phyloP scores from a whole-genome alignment of 2,888 invertebrate genomes.

The Ectemnius cavifrons region DNA sequence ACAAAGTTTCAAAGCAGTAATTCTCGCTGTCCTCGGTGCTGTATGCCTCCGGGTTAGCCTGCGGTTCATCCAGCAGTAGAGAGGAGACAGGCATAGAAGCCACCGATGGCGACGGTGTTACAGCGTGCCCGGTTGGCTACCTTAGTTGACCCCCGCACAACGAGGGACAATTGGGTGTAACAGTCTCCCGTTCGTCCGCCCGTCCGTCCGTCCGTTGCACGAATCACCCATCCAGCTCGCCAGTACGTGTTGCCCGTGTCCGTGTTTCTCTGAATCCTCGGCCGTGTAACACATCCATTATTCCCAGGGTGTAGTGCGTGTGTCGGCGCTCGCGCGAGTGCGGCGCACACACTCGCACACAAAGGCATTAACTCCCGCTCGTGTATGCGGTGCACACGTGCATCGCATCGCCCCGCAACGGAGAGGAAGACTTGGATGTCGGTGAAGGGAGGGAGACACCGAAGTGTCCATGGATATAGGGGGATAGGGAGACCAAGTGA shows the following conservation, averaged over 20 bases:
- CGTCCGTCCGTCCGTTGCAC: conserved; percentile 54
- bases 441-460: conserved; percentile 4
- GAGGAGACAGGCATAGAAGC: conserved; percentile 23
- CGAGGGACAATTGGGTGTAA: conserved; percentile 78
- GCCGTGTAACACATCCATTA: conserved; percentile 70
- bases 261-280: conserved; percentile 58
- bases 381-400: conserved; percentile 24
- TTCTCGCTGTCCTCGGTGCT: conserved; percentile 46
- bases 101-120: conserved; percentile 68
- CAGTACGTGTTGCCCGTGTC: conserved; percentile 47
- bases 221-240: conserved; percentile 53
- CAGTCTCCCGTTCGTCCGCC: conserved; percentile 76
- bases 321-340: conserved; percentile 20
- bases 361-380: not conserved
- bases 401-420: conserved; percentile 4
- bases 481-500: not conserved
- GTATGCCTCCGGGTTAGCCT: conserved; percentile 45
- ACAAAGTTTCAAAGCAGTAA: conserved; percentile 37
- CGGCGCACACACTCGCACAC: conserved; percentile 10
- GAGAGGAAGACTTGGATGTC: conserved; percentile 3
- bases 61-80: conserved; percentile 51
- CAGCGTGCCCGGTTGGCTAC: conserved; percentile 72
- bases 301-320: conserved; percentile 48
- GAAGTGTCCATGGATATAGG: conserved; percentile 8
- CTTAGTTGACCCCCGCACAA: conserved; percentile 78